Conservation (phyloP, 2,888 invertebrate species). For the Pediacus dermestoides region DNA sequence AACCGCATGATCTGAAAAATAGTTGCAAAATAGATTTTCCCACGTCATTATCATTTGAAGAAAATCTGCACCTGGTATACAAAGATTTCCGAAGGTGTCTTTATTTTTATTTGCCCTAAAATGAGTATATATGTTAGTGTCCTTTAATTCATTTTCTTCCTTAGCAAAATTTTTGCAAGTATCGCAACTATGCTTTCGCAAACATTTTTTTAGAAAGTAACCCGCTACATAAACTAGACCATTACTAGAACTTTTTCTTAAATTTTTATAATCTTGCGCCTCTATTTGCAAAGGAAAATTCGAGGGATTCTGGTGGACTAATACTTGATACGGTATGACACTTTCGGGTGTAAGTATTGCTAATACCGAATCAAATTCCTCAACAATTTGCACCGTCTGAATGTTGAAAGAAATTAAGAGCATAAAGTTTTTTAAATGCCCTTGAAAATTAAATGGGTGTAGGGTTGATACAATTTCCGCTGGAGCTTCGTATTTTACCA, state of each 20-base stretch:
- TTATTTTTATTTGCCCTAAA: constrained; percentile 1
- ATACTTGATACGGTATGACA: background rate
- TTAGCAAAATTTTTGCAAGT: background rate
- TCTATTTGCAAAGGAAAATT: background rate
- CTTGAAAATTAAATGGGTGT: background rate
- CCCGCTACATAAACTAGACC: constrained; percentile 1
- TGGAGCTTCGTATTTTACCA: background rate
- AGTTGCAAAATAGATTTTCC: background rate
- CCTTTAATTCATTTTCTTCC: background rate
- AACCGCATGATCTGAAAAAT: background rate
- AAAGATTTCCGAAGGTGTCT: background rate
- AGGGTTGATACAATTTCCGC: background rate
- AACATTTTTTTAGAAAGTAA: constrained; percentile 12
- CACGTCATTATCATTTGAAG: background rate
- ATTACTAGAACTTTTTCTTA: constrained; percentile 3
- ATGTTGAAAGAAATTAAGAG: constrained; percentile 5
- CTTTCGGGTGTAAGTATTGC: constrained; percentile 5
- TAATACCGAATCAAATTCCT: constrained; percentile 9
- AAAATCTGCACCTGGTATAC: background rate
- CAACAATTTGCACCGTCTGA: constrained; percentile 10
- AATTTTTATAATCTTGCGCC: constrained; percentile 5
- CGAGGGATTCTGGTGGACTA: background rate
- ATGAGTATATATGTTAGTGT: background rate
- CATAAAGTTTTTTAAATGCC: background rate
- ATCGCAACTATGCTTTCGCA: constrained; percentile 8